Base-by-base conservation (phyloP, 1,140 invertebrate genomes). In the Drosophila tropicalis region DNA sequence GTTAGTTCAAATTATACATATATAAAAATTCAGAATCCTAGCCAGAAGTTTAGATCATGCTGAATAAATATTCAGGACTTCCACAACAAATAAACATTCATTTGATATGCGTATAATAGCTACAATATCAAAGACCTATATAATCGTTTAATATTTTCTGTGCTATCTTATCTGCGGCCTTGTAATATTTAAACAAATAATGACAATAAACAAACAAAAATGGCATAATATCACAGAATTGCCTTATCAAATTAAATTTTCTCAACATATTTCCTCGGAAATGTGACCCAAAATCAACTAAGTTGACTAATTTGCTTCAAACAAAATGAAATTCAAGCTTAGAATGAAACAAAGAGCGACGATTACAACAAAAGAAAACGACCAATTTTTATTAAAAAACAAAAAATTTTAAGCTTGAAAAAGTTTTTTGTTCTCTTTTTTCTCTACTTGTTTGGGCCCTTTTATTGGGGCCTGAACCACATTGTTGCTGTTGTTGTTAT, bases 341-440 rank as follows among this genome's bases (percentile, higher is more conserved):
- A 22, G 19, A 22, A 51, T 22, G 4, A 2, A 51, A 51, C 17
- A 22, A 51, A 51, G 17, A 17, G 15, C 13, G 15, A 1, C 15
- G 44, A 47, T 47, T 47, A 19, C 15, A 47, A 9, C 6, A 47
- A 47, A 32, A 32, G 10, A 5, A 56, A 56, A 32, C 5, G 25
- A 56, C 29, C 12, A 56, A 29, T 56, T 58, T 58, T 58, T 39
- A 58, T 36, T 58, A 58, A 58, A 58, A 29, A 29, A 29, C 0
- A 58, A 58, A 58, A 39, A 51, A 10, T 58, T 39, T 19, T 19
- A 6, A 36, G 15, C 56, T 58, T 55, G 17, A 15, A 40, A 73
- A 73, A 73, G 39, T 73, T 74, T 9, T 47, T 47, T 29, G 6
- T 36, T 36, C 32, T 3, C 15, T 72, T 58, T 62, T 40, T 61